Conservation (phyloP, 2,888 invertebrate genomes). For the Hirtodrosophila confusa region DNA sequence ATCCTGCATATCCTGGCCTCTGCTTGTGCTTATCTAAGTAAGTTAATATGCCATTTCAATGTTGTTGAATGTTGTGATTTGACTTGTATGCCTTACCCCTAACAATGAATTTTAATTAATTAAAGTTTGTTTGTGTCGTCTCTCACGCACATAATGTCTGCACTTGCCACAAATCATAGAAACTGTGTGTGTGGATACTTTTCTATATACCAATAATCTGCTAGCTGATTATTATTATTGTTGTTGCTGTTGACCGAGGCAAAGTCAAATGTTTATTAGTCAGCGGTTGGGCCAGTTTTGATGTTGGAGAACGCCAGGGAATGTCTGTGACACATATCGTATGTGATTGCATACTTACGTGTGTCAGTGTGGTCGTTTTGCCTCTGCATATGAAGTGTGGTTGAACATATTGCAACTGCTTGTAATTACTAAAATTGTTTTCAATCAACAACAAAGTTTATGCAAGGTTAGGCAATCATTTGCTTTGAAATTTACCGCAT, state of each 20-base stretch:
- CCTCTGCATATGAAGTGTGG: too few relatives aligned
- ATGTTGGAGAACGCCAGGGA: slow-evolving; percentile 4
- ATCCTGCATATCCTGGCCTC: slow-evolving; percentile 16
- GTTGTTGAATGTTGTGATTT: slow-evolving; percentile 64
- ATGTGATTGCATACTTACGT: neutral
- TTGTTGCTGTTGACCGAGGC: slow-evolving; percentile 23
- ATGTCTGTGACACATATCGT: neutral
- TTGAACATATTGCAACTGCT: neutral
- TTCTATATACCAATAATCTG: slow-evolving; percentile 21
- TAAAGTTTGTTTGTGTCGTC: slow-evolving; percentile 58
- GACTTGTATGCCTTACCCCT: slow-evolving; percentile 11
- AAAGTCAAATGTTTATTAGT: slow-evolving; percentile 41
- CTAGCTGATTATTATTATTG: slow-evolving; percentile 7
- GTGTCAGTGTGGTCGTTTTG: neutral
- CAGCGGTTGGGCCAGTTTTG: slow-evolving; percentile 24
- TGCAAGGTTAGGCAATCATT: slow-evolving; percentile 8
- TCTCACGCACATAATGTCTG: slow-evolving; percentile 17
- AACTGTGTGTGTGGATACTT: slow-evolving; percentile 35
- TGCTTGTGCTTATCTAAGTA: slow-evolving; percentile 66
- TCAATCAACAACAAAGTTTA: neutral
- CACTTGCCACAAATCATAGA: slow-evolving; percentile 41
- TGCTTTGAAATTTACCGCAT: slow-evolving; percentile 6
- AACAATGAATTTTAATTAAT: slow-evolving; percentile 78
- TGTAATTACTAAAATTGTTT: slow-evolving; percentile 21
- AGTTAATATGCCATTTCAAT: slow-evolving; percentile 78